Base-by-base conservation (phyloP, 1,140 invertebrate species). In the Papilio aristodemus region DNA sequence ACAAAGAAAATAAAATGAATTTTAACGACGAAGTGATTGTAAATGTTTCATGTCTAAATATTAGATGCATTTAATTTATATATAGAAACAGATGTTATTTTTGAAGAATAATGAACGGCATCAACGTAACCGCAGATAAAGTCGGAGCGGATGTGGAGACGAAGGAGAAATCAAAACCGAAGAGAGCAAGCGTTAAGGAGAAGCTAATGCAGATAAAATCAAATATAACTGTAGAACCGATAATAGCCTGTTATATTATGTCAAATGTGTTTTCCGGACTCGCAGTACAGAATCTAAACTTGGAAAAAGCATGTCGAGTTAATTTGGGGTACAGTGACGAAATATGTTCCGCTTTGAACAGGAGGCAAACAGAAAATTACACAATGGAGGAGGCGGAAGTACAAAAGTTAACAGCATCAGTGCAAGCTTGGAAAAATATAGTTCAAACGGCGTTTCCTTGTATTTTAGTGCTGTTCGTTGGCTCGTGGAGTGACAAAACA, bases 221-320 rank as follows among this genome's bases (percentile, higher is more conserved):
- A 17, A 92, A 93, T 68, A 93, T 93, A 68, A 93, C 93, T 9
- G 92, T 93, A 27, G 93, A 94, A 85, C 93, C 93, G n/a, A 86
- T 93, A 7, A 89, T 93, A 54, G 86, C 93, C n/a, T 93, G 92
- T 77, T 93, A 93, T 74, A 91, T 93, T 27, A 88, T 93, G 82
- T 92, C 93, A 5, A 93, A 92, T 81, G 92, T 93, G n/a, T 92
- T 94, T 78, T 91, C 92, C 3, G 89, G 86, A 71, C 79, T 93
- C 19, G 93, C 93, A 43, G 90, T 92, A 37, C 93, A 93, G 79
- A 93, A 94, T 84, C 81, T 95, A 69, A 93, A 93, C 76, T 89
- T 94, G 68, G 93, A 94, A 78, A 94, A 94, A 77, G 93, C 93
- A 9, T 94, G 94, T 80, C 86, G 93, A 54, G 93, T 94, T 11